Evolutionary conservation across 1,140 invertebrate species (phyloP), one percentile per base, ranked within the genome.

Genomic region (Zophobas morio): DNA sequence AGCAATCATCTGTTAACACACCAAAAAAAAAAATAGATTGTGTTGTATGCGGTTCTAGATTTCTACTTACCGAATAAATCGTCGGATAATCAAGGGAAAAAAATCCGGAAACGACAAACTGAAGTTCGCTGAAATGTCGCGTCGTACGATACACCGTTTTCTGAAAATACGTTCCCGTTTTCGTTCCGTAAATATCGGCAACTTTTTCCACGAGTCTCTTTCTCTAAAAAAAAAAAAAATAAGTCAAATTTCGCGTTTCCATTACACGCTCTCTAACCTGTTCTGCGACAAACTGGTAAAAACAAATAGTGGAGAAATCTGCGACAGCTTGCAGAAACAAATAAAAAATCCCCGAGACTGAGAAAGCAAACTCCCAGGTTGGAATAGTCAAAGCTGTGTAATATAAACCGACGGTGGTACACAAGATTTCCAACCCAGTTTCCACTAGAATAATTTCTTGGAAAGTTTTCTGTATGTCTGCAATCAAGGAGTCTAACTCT

Each of bases 371-470:
- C n/a, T 51, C 49, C 49, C 5, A 51, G 20, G 5, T 5, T 5
- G 49, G 49, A 51, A 51, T n/a, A 8, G 49, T 51, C n/a, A 51
- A n/a, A 51, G 20, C 20, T 1, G 49, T 8, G 20, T 51, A 51
- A n/a, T 51, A 51, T n/a, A 51, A 3, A 5, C 49, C 49, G 3
- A n/a, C n/a, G 2, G 49, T 51, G 20, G 49, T 51, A 51, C 49
- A 51, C 3, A 51, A 51, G n/a, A 5, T 8, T 51, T 51, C 49
- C 5, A n/a, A 2, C 3, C 2, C 49, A 2, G n/a, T n/a, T 51
- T 51, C 20, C 49, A 51, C 49, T n/a, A 51, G n/a, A 51, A 51
- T 51, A n/a, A 51, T 51, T 20, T 51, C 49, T 51, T 51, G 49
- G 20, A 51, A 51, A 2, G 20, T 5, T 20, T 51, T 51, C 2